Base-by-base conservation (phyloP, 2,113 vertebrate genomes). In the Mugil cephalus region DNA sequence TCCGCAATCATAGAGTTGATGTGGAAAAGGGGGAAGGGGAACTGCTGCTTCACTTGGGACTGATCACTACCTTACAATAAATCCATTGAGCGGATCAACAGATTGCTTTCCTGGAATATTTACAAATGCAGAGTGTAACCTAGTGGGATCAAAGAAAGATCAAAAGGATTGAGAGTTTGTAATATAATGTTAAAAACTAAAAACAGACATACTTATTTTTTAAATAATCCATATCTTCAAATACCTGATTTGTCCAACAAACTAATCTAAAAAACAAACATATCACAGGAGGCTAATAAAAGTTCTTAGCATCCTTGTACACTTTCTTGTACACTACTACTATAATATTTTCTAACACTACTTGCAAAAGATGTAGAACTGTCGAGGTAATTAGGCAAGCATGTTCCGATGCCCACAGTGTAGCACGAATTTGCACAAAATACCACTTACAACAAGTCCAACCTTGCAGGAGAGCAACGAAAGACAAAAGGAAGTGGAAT, bases 1-100 rank as follows among this genome's bases (percentile, higher is more conserved):
- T 79, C 42, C 18, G 7, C 24, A 61, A 84, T 90, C 82, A 87
- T 81, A 73, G 35, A 87, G 81, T 79, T 65, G 73, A 64, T 88
- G 72, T 75, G 77, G 60, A 61, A 38, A 42, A 38, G 62, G 72
- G 75, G 76, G 80, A 87, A 92, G 80, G 24, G 10, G 59, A 65
- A 66, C 80, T 80, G 80, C 64, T 73, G 61, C 42, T 72, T 68
- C 34, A 52, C 39, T n/a, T 43, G 2, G 64, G 34, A 65, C 74
- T 40, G 69, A 80, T 66, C 53, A 21, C 38, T 21, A 15, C 4
- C 50, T 69, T 38, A 84, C 81, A 86, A 65, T 77, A 71, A 74
- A 70, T 70, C 56, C 61, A 75, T 65, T 91, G 60, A 85, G 58
- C 24, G 0, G 18, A 56, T 53, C 45, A 75, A 74, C 36, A 52